Base-by-base conservation (phyloP, 2,113 vertebrate species). In the Oryctolagus cuniculus region DNA sequence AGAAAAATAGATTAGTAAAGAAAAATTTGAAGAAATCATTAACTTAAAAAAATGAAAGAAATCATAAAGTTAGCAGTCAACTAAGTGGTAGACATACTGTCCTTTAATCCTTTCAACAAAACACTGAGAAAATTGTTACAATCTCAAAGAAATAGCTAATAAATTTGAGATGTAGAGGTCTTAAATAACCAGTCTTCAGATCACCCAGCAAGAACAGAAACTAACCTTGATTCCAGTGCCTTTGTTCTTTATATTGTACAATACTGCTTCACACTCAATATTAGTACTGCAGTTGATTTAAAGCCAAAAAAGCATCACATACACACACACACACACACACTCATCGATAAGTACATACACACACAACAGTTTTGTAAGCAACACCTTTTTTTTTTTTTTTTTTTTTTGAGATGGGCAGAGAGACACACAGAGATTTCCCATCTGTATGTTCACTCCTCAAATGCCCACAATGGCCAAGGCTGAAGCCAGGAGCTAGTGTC, bases 1-100 rank as follows among this genome's bases (percentile, higher is more conserved):
- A 87, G 73, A 88, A 91, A 93, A 85, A 73, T 64, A 74, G 5
- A 2, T 73, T 69, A 73, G 82, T 53, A 61, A 70, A 82, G 21
- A 21, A 72, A 86, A 75, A 58, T 4, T 67, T 89, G 5, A 78
- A 67, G 22, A 63, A 89, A 73, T 1, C n/a, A 13, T 36, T 6
- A 83, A 79, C 13, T 73, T 58, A 36, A 67, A 72, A 72, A 77
- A 34, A 58, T 10, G 21, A 64, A 53, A 64, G 8, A 29, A 78
- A 38, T 3, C 19, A 0, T 69, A 38, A 90, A 94, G n/a, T 27
- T 10, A 80, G 53, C 8, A 80, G 24, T 25, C 19, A 84, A 25
- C 7, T n/a, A 80, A 6, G 8, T 53, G 12, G 7, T 24, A 83
- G 49, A 74, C 3, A 77, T 15, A 49, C 11, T 63, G 17, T 75